These are phyloP conservation scores for Acrobeloides nanus DNA, from an alignment of 2,888 invertebrate species.

Conservation along the genomic window DNA sequence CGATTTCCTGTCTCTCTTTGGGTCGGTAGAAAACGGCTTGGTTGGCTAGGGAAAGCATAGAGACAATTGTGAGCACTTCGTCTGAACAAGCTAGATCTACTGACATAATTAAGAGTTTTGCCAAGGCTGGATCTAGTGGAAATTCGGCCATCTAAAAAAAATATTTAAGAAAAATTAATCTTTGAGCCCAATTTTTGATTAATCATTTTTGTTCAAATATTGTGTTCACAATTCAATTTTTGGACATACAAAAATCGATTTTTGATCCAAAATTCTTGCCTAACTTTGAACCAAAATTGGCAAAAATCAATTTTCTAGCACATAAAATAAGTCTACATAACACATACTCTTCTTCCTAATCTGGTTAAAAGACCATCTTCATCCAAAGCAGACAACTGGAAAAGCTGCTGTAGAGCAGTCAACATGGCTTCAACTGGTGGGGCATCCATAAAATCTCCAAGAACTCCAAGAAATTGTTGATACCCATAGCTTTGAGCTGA, in stretches of 20 bases:
- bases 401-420: constrained; percentile 91
- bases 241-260: no score
- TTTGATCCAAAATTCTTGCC: no score
- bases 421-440: constrained; percentile 80
- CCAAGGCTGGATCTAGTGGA: constrained; percentile 90
- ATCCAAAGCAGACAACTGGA: constrained; percentile 90
- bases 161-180: no score
- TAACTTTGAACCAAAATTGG: no score
- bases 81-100: constrained; percentile 94
- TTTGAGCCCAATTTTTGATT: no score
- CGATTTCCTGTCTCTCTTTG: constrained; percentile 83
- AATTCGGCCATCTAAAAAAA: constrained; percentile 99
- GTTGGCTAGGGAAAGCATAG: constrained; percentile 90
- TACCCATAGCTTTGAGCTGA: constrained; percentile 97
- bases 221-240: no score
- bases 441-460: constrained; percentile 99
- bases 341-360: constrained; percentile 64
- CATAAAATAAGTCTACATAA: no score
- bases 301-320: no score
- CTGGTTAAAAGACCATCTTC: constrained; percentile 63
- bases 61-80: constrained; percentile 93
- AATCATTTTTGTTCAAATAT: no score
- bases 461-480: constrained; percentile 92
- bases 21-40: constrained; percentile 90
- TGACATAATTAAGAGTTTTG: constrained; percentile 98